Conservation (phyloP, 2,113 vertebrate species). For the Uria lomvia region DNA sequence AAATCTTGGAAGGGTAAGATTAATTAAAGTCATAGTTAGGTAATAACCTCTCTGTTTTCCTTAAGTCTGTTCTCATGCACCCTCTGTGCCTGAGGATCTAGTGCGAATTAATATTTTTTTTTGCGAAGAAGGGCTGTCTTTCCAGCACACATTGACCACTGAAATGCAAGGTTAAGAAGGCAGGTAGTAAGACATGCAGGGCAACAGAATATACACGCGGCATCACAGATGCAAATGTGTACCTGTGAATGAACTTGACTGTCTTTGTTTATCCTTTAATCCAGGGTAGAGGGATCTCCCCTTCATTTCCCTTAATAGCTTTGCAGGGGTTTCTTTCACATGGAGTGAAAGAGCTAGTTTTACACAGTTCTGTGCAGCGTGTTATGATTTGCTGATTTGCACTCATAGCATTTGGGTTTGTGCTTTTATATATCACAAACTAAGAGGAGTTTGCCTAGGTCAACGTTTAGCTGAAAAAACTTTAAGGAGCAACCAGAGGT, state of each 20-base stretch:
- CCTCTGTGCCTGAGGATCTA: neutral
- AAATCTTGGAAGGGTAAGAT: neutral
- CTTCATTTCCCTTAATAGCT: neutral
- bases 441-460: neutral
- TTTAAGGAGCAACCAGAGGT: neutral
- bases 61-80: neutral
- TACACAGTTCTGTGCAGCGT: rapidly evolving
- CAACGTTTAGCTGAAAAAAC: neutral
- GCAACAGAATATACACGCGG: neutral
- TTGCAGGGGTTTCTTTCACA: neutral
- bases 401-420: neutral
- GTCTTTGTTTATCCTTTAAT: neutral
- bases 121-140: neutral
- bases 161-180: neutral
- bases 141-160: neutral
- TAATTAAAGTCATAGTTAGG: neutral
- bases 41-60: neutral
- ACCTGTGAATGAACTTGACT: neutral
- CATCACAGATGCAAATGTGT: neutral
- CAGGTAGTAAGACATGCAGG: neutral
- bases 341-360: neutral
- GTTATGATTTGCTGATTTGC: neutral
- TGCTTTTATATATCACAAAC: neutral
- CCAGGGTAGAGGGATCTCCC: neutral
- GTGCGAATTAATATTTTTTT: neutral